These are phyloP conservation scores for Drosophila repletoides DNA, from an alignment of 1,140 invertebrate genomes.

Conservation along the genomic window DNA sequence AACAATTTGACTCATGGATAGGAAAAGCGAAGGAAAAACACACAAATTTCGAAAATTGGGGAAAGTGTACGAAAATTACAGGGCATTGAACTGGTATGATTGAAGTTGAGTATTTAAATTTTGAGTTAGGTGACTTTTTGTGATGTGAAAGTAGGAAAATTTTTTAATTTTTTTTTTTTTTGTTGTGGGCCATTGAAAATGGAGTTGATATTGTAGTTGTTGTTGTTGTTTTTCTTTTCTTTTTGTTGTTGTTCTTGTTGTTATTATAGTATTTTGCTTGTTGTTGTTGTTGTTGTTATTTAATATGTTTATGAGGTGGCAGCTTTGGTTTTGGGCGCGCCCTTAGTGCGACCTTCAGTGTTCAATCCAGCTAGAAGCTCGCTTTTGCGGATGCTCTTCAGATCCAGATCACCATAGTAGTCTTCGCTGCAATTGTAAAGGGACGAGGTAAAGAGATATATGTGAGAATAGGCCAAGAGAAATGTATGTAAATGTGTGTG, in stretches of 20 bases:
- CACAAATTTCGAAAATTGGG: too few species aligned
- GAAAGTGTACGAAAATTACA: conserved; percentile 26
- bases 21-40: conserved; percentile 2
- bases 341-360: conserved; percentile 84
- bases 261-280: conserved; percentile 50
- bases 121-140: conserved; percentile 53
- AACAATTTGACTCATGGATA: conserved; percentile 31
- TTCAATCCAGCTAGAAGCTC: conserved; percentile 91
- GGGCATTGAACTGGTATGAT: conserved; percentile 42
- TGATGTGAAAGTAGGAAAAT: conserved; percentile 52
- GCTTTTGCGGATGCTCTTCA: conserved; percentile 96
- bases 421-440: conserved; percentile 91
- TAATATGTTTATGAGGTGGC: conserved; percentile 81
- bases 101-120: conserved; percentile 49
- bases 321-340: conserved; percentile 79
- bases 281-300: conserved; percentile 43
- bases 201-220: conserved; percentile 50
- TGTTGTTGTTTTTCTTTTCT: conserved; percentile 43
- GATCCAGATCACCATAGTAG: conserved; percentile 96
- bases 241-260: conserved; percentile 55
- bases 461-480: conserved; percentile 74
- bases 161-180: too few species aligned
- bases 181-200: conserved; percentile 38
- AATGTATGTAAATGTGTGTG: conserved; percentile 54
- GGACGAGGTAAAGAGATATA: conserved; percentile 79